Base-by-base conservation (phyloP, 2,888 invertebrate genomes). In the Melipona bicolor region DNA sequence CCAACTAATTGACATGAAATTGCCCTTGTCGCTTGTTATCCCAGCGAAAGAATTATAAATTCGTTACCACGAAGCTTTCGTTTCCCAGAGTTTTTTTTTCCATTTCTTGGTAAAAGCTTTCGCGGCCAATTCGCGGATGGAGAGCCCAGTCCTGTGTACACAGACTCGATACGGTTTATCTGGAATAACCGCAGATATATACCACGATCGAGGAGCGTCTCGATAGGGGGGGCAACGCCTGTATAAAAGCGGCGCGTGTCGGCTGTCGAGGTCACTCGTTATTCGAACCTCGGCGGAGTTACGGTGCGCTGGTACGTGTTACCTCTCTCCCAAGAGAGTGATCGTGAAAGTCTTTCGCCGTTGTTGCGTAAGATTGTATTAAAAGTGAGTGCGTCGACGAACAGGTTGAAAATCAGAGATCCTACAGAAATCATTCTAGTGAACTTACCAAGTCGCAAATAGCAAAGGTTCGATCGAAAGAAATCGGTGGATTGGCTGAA, bases 101-200 rank as follows among this genome's bases (percentile, higher is more conserved):
- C 54, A 64, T 67, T 88, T 88, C 81, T 76, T 68, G 64, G 89
- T 88, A 87, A 71, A 86, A 83, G 68, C 74, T 75, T 59, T 59
- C 50, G 21, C 61, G 61, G 50, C 11, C n/a, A 73, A 54, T 59
- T 70, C 76, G 80, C 79, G 74, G 87, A 86, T 88, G 86, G 84
- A 87, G 78, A 83, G 75, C 81, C 68, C 21, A 64, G 64, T 49
- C 56, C 50, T 59, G 76, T 81, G 73, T 68, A 68, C 70, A 79
- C 49, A 71, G 52, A 65, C 43, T 32, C 83, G 78, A 56, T 15
- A 77, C 36, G 65, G 62, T 79, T 87, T 87, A 87, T 87, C 88
- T 80, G 89, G 88, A 87, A 88, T 90, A 84, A 65, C 90, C 89
- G 71, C 21, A 75, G 73, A 68, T 83, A 70, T 73, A 72, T 67